Evolutionary conservation across 2,888 invertebrate species (phyloP).

Genomic region (Orchestes rusci): DNA sequence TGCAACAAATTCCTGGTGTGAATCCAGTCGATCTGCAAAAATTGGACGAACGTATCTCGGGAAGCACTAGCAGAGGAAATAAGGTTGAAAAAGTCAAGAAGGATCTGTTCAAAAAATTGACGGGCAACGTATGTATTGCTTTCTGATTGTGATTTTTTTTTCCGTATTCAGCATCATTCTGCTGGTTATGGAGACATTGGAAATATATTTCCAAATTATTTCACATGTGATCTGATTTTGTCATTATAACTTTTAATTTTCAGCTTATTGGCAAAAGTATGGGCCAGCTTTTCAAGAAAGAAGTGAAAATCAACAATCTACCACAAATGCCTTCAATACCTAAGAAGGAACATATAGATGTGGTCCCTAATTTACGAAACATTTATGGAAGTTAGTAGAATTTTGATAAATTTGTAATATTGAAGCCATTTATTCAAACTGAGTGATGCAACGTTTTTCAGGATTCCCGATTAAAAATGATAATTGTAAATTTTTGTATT

Average conservation of each 20-base stretch:
- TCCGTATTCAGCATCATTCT: no score
- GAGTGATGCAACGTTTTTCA: no score
- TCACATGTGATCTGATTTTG: no score
- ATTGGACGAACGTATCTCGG: constrained; percentile 75
- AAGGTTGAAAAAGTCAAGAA: constrained; percentile 86
- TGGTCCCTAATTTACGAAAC: constrained; percentile 39
- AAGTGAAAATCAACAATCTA: constrained; percentile 77
- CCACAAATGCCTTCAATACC: constrained; percentile 57
- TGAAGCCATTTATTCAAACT: no score
- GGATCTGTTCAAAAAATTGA: constrained; percentile 84
- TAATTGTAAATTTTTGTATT: no score
- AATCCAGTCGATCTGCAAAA: constrained; percentile 74
- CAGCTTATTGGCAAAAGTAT: constrained; percentile 78
- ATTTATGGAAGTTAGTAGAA: constrained; percentile 34
- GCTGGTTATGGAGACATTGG: no score
- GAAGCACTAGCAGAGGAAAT: constrained; percentile 59
- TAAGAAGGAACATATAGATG: constrained; percentile 38
- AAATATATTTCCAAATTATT: no score
- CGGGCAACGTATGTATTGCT: constrained; percentile 60
- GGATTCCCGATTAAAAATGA: no score
- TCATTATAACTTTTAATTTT: constrained; percentile 31
- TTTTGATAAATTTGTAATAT: background rate
- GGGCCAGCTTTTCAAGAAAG: constrained; percentile 81
- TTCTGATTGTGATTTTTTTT: background rate
- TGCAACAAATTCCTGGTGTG: constrained; percentile 77